Percentiles rank a stretch among this genome's conserved stretches.
Evolutionary conservation across 2,888 invertebrate genomes (phyloP).

Genomic region (Hypercompe scribonia): DNA sequence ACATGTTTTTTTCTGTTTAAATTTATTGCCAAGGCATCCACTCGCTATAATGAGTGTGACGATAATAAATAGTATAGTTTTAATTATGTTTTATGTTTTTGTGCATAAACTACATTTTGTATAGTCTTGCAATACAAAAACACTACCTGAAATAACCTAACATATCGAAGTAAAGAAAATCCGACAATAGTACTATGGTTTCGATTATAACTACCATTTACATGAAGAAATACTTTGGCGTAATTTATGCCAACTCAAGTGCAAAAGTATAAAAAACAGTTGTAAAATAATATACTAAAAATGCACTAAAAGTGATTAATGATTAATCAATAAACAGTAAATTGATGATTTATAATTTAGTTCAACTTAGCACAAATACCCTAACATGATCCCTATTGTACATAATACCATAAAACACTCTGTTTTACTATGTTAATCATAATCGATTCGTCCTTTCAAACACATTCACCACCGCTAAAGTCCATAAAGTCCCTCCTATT

Average conservation of each 20-base stretch:
- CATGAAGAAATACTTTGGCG: background rate
- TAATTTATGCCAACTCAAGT: background rate
- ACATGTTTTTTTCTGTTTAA: slow-evolving; percentile 29
- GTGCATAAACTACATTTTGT: background rate
- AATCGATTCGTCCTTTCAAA: slow-evolving; percentile 12
- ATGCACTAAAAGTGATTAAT: background rate
- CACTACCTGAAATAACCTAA: too few relatives aligned
- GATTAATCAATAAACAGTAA: background rate
- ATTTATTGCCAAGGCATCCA: slow-evolving; percentile 22
- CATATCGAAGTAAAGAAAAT: background rate
- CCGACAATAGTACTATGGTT: background rate
- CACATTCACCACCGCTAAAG: slow-evolving; percentile 29
- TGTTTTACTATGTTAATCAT: slow-evolving; percentile 10
- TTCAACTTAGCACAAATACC: background rate
- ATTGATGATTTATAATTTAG: background rate
- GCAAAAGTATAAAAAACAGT: background rate
- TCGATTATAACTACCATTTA: background rate
- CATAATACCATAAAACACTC: background rate
- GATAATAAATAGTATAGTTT: background rate
- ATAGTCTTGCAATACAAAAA: background rate
- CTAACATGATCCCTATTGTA: background rate
- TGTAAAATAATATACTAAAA: background rate
- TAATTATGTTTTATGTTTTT: background rate
- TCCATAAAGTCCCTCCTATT: slow-evolving; percentile 39
- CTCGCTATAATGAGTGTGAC: background rate